Evolutionary conservation across 2,888 invertebrate genomes (phyloP), one percentile per base, ranked within the genome.

Genomic region (Phlogophora meticulosa): DNA sequence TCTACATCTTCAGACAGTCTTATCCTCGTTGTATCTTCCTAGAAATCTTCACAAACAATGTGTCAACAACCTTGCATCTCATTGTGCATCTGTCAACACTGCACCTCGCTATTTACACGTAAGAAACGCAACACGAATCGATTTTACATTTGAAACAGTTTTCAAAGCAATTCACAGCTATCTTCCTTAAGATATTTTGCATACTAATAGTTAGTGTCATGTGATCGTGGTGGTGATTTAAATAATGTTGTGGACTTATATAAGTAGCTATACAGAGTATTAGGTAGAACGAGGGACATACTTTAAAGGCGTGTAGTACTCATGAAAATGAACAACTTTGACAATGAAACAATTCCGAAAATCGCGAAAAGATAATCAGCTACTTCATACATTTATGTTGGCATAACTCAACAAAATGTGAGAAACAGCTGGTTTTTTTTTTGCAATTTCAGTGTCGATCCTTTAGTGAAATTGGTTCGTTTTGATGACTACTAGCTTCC

Each of bases 121-220:
- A 34, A 64, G 34, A 48, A 60, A 72, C 65, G 43, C 69, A 68
- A 81, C 87, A 87, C 84, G 85, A 86, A 81, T 81, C 56, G 59
- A 79, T 80, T 87, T 85, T 76, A 82, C 87, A 87, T 87, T 76
- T 82, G 79, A 85, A 86, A 80, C 52, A 76, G 68, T 59, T 71
- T 70, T 68, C 66, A 65, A 43, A 24, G 38, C 76, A 73, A 77
- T 71, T 58, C 62, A 65, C 22, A 60, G 55, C 55, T 61, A 74
- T 78, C 80, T 81, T 81, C 72, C 79, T 82, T 53, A 48, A 79
- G 63, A 67, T 15, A 46, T 71, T 81, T 82, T 75, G 75, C 81
- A 81, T 81, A 75, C 68, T 69, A 77, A 80, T 71, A 45, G 49
- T 32, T 43, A 59, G 76, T 78, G 76, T 79, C 80, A 78, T 76